These are phyloP conservation scores for Catostomus latipinnis DNA, from an alignment of 2,797 vertebrate genomes.

Conservation along the genomic window DNA sequence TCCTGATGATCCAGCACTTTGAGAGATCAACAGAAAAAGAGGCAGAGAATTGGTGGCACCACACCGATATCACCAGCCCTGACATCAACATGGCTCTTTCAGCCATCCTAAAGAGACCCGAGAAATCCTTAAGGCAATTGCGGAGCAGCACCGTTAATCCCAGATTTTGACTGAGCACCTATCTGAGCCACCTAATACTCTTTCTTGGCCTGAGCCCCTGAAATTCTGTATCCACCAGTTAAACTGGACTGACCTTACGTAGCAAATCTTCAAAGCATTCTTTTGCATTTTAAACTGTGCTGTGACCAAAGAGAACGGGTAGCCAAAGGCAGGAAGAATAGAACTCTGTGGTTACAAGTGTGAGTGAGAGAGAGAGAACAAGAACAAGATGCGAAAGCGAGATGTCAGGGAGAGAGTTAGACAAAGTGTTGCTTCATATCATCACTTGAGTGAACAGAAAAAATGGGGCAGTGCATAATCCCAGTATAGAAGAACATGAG, in stretches of 20 bases:
- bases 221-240: slow-evolving; percentile 51
- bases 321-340: background rate
- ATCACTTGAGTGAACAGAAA: no score
- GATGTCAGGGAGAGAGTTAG: background rate
- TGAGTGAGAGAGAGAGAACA: background rate
- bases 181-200: slow-evolving; percentile 72
- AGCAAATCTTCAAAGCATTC: slow-evolving; percentile 8
- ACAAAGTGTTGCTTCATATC: background rate
- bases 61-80: slow-evolving; percentile 42
- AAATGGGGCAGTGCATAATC: no score
- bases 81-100: slow-evolving; percentile 30
- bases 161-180: slow-evolving; percentile 73
- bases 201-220: slow-evolving; percentile 58
- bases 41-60: slow-evolving; percentile 20
- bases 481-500: no score
- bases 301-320: background rate
- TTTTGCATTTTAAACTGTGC: background rate
- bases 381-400: no score
- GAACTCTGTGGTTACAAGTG: background rate
- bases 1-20: slow-evolving; percentile 46
- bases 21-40: slow-evolving; percentile 8
- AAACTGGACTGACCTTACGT: slow-evolving; percentile 29
- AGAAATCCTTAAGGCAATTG: slow-evolving; percentile 73
- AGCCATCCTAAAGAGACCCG: slow-evolving; percentile 49
- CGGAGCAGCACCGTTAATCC: slow-evolving; percentile 73